phyloP scores from a whole-genome alignment of 64 coral and sea anemone genomes.

The Montipora cactus region DNA sequence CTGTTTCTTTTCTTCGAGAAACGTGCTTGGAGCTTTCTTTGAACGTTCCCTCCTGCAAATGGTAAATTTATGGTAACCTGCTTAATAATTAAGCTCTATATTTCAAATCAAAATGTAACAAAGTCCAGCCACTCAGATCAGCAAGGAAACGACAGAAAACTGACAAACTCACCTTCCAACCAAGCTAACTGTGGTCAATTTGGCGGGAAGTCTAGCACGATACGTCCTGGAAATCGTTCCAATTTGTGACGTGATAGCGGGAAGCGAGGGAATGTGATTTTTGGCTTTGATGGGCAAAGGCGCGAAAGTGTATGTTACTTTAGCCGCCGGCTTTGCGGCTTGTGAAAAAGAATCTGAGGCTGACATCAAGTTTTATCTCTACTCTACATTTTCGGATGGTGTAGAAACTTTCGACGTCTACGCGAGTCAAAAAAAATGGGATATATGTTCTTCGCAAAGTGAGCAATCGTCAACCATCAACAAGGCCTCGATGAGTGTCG shows the following conservation, averaged over 20 bases:
- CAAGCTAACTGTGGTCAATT: constrained; percentile 44
- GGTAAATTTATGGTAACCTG: background rate
- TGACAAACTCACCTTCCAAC: constrained; percentile 29
- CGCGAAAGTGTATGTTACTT: constrained; percentile 31
- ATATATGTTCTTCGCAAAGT: background rate
- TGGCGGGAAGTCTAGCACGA: constrained; percentile 20
- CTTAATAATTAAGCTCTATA: no score
- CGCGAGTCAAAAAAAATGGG: background rate
- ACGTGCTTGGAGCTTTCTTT: constrained; percentile 18
- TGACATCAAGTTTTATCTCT: constrained; percentile 33
- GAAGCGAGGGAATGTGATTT: constrained; percentile 24
- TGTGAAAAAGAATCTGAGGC: background rate
- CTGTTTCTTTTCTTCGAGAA: constrained; percentile 26
- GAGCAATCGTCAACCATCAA: constrained; percentile 1
- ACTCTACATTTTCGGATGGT: background rate
- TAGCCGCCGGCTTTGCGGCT: constrained; percentile 26
- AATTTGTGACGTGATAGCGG: constrained; percentile 11
- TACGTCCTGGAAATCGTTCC: constrained; percentile 26
- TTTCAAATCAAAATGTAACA: no score
- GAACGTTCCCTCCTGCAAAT: constrained; percentile 38
- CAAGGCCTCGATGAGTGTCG: background rate
- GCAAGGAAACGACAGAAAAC: background rate
- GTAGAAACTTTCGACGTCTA: background rate
- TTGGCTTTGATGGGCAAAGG: background rate
- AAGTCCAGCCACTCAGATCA: no score